phyloP scores from a whole-genome alignment of 1,140 invertebrate species.

The Apolygus lucorum region DNA sequence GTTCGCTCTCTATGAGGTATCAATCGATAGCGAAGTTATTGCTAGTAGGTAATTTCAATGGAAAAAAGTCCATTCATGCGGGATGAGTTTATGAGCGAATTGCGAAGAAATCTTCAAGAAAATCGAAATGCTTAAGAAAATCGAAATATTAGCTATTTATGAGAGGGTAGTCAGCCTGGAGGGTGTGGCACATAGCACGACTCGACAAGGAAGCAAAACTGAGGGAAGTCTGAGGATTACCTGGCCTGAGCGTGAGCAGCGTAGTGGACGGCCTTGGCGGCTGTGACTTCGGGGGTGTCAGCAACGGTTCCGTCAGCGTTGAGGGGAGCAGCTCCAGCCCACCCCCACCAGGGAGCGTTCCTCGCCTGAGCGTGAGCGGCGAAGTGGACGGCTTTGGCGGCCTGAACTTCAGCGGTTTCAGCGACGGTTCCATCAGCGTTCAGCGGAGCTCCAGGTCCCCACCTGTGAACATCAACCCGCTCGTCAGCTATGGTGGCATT shows the following conservation, averaged over 20 bases:
- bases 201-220: no score
- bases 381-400: constrained; percentile 42
- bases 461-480: neutral
- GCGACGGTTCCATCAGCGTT: constrained; percentile 36
- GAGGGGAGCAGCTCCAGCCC: constrained; percentile 38
- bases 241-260: constrained; percentile 49
- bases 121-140: no score
- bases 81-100: no score
- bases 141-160: no score
- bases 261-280: constrained; percentile 47
- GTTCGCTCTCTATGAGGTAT: no score
- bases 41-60: no score
- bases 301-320: constrained; percentile 45
- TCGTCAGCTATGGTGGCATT: no score
- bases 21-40: no score
- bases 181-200: no score
- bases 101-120: no score
- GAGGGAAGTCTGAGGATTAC: neutral
- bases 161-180: no score
- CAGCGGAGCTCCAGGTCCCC: constrained; percentile 29
- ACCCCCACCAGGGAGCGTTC: constrained; percentile 2
- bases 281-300: constrained; percentile 48
- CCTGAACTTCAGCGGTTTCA: constrained; percentile 45
- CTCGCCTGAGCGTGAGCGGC: constrained; percentile 34
- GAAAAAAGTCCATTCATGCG: no score